Percentiles rank a stretch among this genome's conserved stretches.
These are phyloP conservation scores for Synchiropus splendidus DNA, from an alignment of 2,113 vertebrate species.

Conservation along the genomic window DNA sequence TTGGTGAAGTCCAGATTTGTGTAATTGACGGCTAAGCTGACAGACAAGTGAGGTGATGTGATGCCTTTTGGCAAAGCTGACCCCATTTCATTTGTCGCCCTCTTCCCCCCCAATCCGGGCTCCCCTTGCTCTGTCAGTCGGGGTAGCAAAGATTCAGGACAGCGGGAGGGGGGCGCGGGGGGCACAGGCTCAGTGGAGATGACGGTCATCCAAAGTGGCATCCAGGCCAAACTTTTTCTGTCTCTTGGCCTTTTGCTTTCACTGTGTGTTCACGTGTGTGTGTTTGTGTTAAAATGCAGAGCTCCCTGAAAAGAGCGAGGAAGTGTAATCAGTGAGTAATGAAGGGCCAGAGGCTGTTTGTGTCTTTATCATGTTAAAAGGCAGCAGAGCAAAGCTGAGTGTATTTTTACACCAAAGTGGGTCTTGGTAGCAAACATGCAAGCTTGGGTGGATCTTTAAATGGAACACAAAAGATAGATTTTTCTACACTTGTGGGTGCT, in stretches of 20 bases:
- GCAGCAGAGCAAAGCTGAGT: background rate
- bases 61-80: constrained; percentile 65
- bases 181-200: constrained; percentile 25
- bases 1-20: background rate
- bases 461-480: constrained; percentile 1
- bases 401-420: constrained; percentile 9
- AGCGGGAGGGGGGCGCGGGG: constrained; percentile 16
- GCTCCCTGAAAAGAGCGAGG: constrained; percentile 18
- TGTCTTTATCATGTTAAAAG: constrained; percentile 11
- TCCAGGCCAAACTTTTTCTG: constrained; percentile 58
- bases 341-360: constrained; percentile 18
- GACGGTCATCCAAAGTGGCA: constrained; percentile 59
- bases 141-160: constrained; percentile 1
- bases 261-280: constrained; percentile 13
- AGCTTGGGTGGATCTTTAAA: constrained; percentile 7
- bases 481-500: constrained; percentile 1
- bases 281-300: constrained; percentile 25
- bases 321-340: constrained; percentile 26
- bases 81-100: constrained; percentile 29
- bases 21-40: constrained; percentile 30
- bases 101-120: background rate
- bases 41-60: constrained; percentile 25
- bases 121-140: constrained; percentile 6
- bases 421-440: constrained; percentile 4
- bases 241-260: constrained; percentile 33